These are phyloP conservation scores for Eubucco bourcierii DNA, from an alignment of 2,113 vertebrate genomes.

Conservation along the genomic window DNA sequence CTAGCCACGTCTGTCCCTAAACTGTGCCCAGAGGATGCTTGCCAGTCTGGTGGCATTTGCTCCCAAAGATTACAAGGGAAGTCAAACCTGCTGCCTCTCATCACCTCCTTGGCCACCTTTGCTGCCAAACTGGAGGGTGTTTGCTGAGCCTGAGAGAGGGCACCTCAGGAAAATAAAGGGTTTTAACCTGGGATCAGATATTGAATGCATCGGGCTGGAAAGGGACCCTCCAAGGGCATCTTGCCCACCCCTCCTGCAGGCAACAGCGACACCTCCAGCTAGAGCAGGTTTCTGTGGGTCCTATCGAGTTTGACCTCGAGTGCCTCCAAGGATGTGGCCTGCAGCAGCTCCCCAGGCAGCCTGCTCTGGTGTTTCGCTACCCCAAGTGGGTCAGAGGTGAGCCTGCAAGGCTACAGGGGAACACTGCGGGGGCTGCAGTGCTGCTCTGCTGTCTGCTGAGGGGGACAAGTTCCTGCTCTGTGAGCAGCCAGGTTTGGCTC, in stretches of 20 bases:
- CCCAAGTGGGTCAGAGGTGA: background rate
- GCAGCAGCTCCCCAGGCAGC: too few relatives aligned
- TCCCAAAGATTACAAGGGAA: background rate
- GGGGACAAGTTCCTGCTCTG: background rate
- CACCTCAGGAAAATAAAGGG: background rate
- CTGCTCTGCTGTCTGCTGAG: background rate
- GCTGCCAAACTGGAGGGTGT: background rate
- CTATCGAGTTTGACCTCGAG: too few relatives aligned
- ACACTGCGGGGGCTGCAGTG: background rate
- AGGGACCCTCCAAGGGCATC: too few relatives aligned
- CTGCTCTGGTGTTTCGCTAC: too few relatives aligned
- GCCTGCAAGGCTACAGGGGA: background rate
- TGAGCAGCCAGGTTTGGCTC: background rate
- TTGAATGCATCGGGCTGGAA: too few relatives aligned
- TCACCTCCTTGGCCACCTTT: rapidly evolving
- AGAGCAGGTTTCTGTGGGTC: too few relatives aligned
- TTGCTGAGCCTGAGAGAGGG: background rate
- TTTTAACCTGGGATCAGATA: background rate
- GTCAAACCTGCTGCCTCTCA: background rate
- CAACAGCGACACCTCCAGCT: too few relatives aligned
- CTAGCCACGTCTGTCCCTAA: background rate
- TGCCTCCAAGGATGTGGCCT: too few relatives aligned
- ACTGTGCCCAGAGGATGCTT: background rate
- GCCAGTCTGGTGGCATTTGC: background rate
- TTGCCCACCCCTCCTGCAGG: too few relatives aligned